Conservation (phyloP, 2,113 vertebrate genomes). For the Xenus cinereus region DNA sequence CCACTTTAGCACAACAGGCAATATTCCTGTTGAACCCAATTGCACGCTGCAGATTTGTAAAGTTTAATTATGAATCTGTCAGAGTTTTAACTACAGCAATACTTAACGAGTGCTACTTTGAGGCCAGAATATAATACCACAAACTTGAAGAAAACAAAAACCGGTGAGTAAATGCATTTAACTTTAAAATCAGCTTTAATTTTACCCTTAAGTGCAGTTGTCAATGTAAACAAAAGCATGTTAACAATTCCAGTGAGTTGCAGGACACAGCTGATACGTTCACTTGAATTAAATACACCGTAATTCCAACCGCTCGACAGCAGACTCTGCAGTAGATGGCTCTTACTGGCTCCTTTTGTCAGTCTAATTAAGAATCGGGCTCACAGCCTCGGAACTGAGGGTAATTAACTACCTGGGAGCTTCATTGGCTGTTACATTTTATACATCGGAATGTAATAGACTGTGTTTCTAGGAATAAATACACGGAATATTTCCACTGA, state of each 20-base stretch:
- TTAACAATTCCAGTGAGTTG: conserved; percentile 31
- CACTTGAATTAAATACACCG: not conserved
- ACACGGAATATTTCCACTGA: not conserved
- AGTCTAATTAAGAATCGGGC: not conserved
- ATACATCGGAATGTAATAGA: not conserved
- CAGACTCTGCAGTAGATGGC: not conserved
- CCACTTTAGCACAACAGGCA: not conserved
- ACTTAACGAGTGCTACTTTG: not conserved
- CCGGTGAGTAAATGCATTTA: not conserved
- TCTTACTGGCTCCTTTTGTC: not conserved
- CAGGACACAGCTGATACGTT: not conserved
- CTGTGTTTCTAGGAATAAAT: not conserved
- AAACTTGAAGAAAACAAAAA: not conserved
- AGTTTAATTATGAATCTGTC: not conserved
- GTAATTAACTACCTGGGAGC: not conserved
- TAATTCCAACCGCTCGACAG: not conserved
- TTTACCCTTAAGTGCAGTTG: conserved; percentile 60
- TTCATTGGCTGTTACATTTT: not conserved
- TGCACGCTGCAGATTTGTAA: not conserved
- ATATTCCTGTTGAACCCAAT: not conserved
- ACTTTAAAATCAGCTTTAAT: conserved; percentile 67
- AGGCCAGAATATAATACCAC: not conserved
- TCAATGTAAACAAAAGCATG: conserved; percentile 68
- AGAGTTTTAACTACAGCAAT: not conserved
- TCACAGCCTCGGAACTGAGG: not conserved